phyloP scores from a whole-genome alignment of 1,140 invertebrate genomes.

The Drosophila repletoides region DNA sequence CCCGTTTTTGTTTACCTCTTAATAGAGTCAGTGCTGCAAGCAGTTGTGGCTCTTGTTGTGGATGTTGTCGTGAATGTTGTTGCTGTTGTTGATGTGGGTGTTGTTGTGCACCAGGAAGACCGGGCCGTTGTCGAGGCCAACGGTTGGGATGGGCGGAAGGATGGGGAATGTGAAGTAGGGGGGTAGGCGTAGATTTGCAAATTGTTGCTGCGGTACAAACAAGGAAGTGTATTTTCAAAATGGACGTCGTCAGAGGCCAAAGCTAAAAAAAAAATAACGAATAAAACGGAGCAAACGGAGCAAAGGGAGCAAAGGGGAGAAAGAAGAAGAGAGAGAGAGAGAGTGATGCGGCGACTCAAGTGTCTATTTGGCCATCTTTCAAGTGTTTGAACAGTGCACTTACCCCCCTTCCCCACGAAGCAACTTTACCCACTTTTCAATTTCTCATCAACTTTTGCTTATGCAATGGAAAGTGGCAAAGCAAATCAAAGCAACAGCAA shows the following conservation, averaged over 20 bases:
- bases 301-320: no score
- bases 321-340: neutral
- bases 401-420: neutral
- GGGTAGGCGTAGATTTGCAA: neutral
- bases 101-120: slow-evolving; percentile 53
- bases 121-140: slow-evolving; percentile 60
- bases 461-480: slow-evolving; percentile 69
- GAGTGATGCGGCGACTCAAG: slow-evolving; percentile 11
- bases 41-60: slow-evolving; percentile 14
- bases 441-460: slow-evolving; percentile 54
- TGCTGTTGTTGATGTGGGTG: slow-evolving; percentile 16
- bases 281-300: neutral
- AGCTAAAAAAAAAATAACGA: neutral
- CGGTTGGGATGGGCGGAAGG: slow-evolving; percentile 1
- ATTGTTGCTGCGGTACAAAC: slow-evolving; percentile 53
- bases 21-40: slow-evolving; percentile 26
- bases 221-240: slow-evolving; percentile 59
- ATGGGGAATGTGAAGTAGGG: neutral
- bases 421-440: slow-evolving; percentile 29
- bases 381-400: slow-evolving; percentile 45
- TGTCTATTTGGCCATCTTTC: slow-evolving; percentile 38
- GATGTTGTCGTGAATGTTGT: slow-evolving; percentile 20
- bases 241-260: neutral
- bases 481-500: slow-evolving; percentile 40
- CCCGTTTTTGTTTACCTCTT: neutral